Evolutionary conservation across 1,140 invertebrate genomes (phyloP).

Genomic region (Neodiprion pinetum): DNA sequence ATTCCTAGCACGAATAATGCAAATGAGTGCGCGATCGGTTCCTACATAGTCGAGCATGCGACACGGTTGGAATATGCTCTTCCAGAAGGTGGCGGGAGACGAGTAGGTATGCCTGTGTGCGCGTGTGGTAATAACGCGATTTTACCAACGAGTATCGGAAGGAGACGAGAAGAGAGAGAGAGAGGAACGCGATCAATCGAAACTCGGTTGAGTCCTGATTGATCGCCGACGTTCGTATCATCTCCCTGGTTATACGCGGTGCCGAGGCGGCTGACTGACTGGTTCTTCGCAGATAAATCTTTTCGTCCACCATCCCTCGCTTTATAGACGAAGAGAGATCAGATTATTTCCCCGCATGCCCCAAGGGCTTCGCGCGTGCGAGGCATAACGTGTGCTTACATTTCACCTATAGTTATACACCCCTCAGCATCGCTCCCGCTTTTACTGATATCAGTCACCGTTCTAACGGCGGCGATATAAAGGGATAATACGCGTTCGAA

Average conservation of each 20-base stretch:
- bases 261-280: neutral
- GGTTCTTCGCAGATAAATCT: neutral
- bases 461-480: too few relatives aligned
- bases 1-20: conserved; percentile 46
- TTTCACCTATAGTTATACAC: too few relatives aligned
- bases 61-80: conserved; percentile 13
- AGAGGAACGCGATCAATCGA: conserved; percentile 30
- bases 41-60: conserved; percentile 20
- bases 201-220: conserved; percentile 34
- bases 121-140: too few relatives aligned
- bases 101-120: too few relatives aligned
- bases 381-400: neutral
- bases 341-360: neutral
- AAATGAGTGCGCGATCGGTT: conserved; percentile 42
- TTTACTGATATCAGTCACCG: neutral
- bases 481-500: too few relatives aligned
- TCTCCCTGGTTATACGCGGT: conserved; percentile 20
- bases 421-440: neutral
- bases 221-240: conserved; percentile 37
- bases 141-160: too few relatives aligned
- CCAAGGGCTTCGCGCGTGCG: neutral
- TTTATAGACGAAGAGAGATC: neutral
- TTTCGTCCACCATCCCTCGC: neutral
- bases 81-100: conserved; percentile 8
- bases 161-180: conserved; percentile 10